A percentile compares a stretch with the other conserved stretches of the same genome.
Conservation (phyloP, 1,140 invertebrate species). For the Cydia strobilella region DNA sequence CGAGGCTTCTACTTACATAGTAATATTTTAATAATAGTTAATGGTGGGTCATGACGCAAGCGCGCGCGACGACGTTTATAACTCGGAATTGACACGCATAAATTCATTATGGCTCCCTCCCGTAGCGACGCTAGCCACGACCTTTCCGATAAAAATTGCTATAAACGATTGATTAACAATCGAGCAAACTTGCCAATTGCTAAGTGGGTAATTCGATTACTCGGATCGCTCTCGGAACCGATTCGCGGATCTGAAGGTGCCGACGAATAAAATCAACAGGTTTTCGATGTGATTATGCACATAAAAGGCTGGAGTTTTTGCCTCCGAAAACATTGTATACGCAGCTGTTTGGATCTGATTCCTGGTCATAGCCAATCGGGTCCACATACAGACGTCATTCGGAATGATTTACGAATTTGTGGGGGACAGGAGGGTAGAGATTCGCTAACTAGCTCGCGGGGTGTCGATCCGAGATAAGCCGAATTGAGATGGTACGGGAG, state of each 20-base stretch:
- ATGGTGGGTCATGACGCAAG: constrained; percentile 66
- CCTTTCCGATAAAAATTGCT: constrained; percentile 48
- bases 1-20: constrained; percentile 67
- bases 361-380: constrained; percentile 48
- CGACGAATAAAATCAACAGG: constrained; percentile 56
- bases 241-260: constrained; percentile 37
- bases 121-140: constrained; percentile 47
- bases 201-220: constrained; percentile 32
- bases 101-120: constrained; percentile 60
- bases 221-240: constrained; percentile 26
- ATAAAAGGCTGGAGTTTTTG: constrained; percentile 56
- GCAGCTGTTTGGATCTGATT: constrained; percentile 59
- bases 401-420: constrained; percentile 67
- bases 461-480: constrained; percentile 70
- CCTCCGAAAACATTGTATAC: constrained; percentile 54
- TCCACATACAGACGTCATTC: constrained; percentile 65
- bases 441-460: constrained; percentile 68
- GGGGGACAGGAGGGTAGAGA: constrained; percentile 44
- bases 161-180: constrained; percentile 46
- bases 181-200: constrained; percentile 28
- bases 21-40: constrained; percentile 78
- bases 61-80: constrained; percentile 69
- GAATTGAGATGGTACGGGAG: constrained; percentile 69
- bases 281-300: constrained; percentile 54
- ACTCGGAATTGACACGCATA: constrained; percentile 67